phyloP scores from a whole-genome alignment of 2,113 vertebrate genomes.

The Rattus norvegicus region DNA sequence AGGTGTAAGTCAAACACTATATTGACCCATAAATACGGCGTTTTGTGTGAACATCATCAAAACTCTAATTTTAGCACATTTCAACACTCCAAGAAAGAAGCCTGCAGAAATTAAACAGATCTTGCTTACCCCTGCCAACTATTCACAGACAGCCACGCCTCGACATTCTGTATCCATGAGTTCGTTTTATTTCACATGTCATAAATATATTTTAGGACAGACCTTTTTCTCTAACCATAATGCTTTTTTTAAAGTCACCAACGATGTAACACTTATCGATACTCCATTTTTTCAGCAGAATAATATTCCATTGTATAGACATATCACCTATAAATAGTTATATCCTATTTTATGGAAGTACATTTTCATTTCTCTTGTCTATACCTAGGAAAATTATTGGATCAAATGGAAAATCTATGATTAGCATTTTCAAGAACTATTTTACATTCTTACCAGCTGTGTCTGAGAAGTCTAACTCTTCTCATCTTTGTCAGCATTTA shows the following conservation, averaged over 20 bases:
- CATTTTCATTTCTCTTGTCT: slow-evolving; percentile 40
- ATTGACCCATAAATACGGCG: background rate
- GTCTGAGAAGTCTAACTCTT: background rate
- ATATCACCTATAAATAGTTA: background rate
- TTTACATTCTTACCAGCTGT: background rate
- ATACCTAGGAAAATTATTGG: background rate
- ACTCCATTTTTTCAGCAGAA: background rate
- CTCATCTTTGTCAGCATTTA: background rate
- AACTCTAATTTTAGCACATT: slow-evolving; percentile 10
- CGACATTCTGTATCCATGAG: background rate
- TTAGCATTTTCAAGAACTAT: background rate
- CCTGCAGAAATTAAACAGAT: background rate
- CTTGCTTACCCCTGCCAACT: background rate
- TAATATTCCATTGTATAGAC: background rate
- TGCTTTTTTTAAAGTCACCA: background rate
- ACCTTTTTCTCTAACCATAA: background rate
- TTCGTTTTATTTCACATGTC: slow-evolving; percentile 12
- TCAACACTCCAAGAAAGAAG: background rate
- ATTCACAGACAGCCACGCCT: background rate
- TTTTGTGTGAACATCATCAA: background rate
- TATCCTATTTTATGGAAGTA: background rate
- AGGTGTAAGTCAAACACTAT: background rate
- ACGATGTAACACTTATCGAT: no score
- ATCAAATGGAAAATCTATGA: background rate
- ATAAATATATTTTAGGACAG: background rate